Evolutionary conservation across 2,888 invertebrate genomes (phyloP).

Genomic region (Elegia similella): DNA sequence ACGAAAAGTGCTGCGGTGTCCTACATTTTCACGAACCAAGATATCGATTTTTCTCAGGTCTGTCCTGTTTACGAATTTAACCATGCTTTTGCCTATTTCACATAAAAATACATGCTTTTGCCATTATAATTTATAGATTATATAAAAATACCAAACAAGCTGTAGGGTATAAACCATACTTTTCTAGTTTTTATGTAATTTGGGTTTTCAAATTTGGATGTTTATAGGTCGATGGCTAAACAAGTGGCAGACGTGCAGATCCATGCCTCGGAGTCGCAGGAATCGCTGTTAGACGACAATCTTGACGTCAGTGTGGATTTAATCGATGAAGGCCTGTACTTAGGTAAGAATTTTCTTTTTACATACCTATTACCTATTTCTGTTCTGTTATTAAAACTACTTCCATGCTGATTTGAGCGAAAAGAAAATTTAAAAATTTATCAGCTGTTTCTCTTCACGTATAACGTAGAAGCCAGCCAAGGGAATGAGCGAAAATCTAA

Average conservation of each 20-base stretch:
- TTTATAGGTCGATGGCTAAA: constrained; percentile 47
- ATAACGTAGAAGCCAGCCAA: too few species aligned
- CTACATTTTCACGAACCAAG: neutral
- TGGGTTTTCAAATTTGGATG: neutral
- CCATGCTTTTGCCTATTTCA: neutral
- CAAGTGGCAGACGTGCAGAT: constrained; percentile 62
- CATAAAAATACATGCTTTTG: too few species aligned
- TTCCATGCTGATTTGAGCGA: too few species aligned
- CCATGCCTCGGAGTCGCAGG: constrained; percentile 52
- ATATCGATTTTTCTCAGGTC: neutral
- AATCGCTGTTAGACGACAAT: constrained; percentile 40
- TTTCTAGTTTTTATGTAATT: too few species aligned
- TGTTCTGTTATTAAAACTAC: too few species aligned
- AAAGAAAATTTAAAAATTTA: too few species aligned
- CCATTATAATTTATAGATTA: too few species aligned
- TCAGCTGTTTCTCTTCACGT: too few species aligned
- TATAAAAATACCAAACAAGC: too few species aligned
- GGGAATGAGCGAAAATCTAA: too few species aligned
- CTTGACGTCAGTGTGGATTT: constrained; percentile 65
- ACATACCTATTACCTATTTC: neutral
- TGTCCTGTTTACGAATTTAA: neutral
- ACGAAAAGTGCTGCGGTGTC: neutral
- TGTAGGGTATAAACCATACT: too few species aligned
- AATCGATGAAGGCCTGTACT: constrained; percentile 65
- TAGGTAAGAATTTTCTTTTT: constrained; percentile 43